These are phyloP conservation scores for Andrena dorsata DNA, from an alignment of 2,888 invertebrate genomes.

Conservation along the genomic window DNA sequence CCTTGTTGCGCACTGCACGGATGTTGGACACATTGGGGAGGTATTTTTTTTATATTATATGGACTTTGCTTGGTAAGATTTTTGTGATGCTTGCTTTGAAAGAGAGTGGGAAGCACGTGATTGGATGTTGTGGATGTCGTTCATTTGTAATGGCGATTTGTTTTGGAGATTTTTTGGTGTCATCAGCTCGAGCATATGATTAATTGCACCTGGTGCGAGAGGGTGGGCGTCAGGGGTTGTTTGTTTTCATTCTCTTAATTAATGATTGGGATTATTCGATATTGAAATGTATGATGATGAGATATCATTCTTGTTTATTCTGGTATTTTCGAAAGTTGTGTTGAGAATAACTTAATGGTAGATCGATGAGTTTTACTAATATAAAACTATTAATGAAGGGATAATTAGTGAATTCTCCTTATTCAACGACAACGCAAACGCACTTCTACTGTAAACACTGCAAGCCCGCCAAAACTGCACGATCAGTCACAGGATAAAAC, in stretches of 20 bases:
- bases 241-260: conserved; percentile 1
- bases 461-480: conserved; percentile 21
- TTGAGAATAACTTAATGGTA: too few relatives aligned
- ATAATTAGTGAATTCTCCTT: not conserved
- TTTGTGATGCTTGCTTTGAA: not conserved
- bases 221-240: not conserved
- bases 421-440: not conserved
- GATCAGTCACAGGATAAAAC: not conserved
- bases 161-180: not conserved
- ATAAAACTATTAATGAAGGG: not conserved
- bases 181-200: not conserved
- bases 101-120: not conserved
- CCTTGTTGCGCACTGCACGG: not conserved
- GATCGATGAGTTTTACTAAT: too few relatives aligned
- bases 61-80: not conserved
- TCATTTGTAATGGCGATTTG: not conserved
- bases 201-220: not conserved
- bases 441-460: not conserved
- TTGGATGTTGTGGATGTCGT: not conserved
- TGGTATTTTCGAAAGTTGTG: not conserved
- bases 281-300: conserved; percentile 3
- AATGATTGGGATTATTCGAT: not conserved
- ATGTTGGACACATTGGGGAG: too few relatives aligned
- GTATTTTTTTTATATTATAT: not conserved
- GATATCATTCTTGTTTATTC: not conserved